A percentile compares a stretch with the other conserved stretches of the same genome.
phyloP scores from a whole-genome alignment of 2,797 vertebrate genomes.

The Pangasius sanitwongsei region DNA sequence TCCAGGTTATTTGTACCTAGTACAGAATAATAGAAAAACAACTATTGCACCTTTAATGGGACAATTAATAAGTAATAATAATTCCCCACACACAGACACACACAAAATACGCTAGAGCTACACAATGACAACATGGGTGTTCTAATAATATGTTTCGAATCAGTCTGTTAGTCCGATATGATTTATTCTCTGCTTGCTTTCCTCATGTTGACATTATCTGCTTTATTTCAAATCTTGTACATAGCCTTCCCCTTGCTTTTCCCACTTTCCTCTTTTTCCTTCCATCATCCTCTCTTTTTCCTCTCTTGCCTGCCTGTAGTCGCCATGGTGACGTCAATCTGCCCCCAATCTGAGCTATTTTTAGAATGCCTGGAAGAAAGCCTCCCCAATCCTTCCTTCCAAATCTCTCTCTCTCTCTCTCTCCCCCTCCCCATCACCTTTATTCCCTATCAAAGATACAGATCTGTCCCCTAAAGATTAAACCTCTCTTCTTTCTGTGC shows the following conservation, averaged over 20 bases:
- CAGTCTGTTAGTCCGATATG: background rate
- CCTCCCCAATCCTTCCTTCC: slow-evolving; percentile 48
- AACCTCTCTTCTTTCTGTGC: slow-evolving; percentile 19
- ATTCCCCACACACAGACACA: background rate
- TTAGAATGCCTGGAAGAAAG: slow-evolving; percentile 59
- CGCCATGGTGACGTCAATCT: slow-evolving; percentile 62
- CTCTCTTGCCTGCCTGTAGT: slow-evolving; percentile 45
- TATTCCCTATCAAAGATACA: slow-evolving; percentile 47
- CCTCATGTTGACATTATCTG: background rate
- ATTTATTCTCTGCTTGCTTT: background rate
- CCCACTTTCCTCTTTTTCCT: slow-evolving; percentile 22
- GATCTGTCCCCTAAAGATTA: slow-evolving; percentile 48
- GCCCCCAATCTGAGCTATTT: slow-evolving; percentile 57
- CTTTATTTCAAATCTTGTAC: slow-evolving; percentile 8
- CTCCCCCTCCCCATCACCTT: slow-evolving; percentile 39
- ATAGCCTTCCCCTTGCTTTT: slow-evolving; percentile 25
- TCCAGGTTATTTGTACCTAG: background rate
- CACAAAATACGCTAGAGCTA: background rate
- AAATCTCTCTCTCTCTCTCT: slow-evolving; percentile 29
- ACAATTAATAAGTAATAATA: background rate
- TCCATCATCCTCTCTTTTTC: slow-evolving; percentile 31
- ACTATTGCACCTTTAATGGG: background rate
- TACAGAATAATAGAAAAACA: background rate
- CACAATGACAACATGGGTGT: background rate
- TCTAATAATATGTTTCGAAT: background rate